Evolutionary conservation across 2,113 vertebrate species (phyloP).

Genomic region (Poeciliopsis occidentalis): DNA sequence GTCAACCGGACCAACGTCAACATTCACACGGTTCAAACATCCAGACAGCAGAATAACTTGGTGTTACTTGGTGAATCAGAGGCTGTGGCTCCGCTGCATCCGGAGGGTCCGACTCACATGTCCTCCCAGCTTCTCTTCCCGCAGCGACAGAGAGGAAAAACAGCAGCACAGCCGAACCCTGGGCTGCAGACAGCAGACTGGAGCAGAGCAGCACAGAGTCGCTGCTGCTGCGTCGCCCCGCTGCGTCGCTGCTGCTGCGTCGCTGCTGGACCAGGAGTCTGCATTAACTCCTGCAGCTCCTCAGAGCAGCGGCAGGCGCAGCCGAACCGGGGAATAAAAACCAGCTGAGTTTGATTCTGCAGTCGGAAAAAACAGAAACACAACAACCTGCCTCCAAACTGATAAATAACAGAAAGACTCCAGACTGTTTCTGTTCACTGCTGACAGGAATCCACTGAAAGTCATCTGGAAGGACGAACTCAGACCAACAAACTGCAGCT

Average conservation of each 20-base stretch:
- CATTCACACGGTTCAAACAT: no score
- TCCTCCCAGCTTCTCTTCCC: constrained; percentile 22
- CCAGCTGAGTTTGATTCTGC: constrained; percentile 1
- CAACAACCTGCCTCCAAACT: background rate
- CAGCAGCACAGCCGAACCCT: background rate
- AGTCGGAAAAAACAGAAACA: constrained; percentile 26
- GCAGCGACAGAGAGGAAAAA: constrained; percentile 1
- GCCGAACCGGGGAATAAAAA: background rate
- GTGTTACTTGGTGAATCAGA: constrained; percentile 41
- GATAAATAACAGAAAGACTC: background rate
- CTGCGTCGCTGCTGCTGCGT: no score
- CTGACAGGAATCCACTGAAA: background rate
- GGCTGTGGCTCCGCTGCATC: background rate
- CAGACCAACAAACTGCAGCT: background rate
- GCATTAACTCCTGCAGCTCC: constrained; percentile 62
- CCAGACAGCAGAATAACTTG: no score
- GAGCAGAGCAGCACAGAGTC: constrained; percentile 36
- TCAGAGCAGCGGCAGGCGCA: constrained; percentile 14
- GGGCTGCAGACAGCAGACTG: background rate
- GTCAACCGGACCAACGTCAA: no score
- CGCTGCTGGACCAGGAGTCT: constrained; percentile 46
- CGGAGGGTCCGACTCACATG: constrained; percentile 58
- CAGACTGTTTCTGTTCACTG: background rate
- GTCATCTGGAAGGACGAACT: background rate
- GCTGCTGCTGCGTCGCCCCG: background rate